Percentiles rank a stretch among this genome's conserved stretches.
Conservation (phyloP, 2,888 invertebrate species). For the Creontiades dilutus region DNA sequence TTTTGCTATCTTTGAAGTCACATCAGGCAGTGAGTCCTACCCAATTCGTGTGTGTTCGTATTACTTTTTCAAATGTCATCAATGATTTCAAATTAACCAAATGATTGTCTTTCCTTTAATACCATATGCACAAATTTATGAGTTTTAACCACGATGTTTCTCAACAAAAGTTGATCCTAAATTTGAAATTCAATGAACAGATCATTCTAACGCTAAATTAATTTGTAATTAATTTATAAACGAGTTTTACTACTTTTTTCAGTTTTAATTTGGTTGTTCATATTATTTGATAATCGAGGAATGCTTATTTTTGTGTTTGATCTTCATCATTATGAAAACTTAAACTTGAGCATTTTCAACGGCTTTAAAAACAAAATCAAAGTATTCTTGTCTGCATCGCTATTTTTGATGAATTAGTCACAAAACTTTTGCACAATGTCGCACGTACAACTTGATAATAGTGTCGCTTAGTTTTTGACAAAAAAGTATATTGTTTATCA, state of each 20-base stretch:
- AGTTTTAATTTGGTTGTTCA: background rate
- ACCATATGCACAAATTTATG: no score
- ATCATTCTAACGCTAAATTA: no score
- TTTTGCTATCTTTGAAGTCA: no score
- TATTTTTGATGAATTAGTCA: background rate
- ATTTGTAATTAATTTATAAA: no score
- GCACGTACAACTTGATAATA: background rate
- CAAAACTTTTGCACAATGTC: background rate
- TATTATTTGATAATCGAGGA: background rate
- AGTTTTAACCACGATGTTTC: no score
- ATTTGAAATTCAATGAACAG: no score
- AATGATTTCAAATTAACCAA: no score
- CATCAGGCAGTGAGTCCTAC: no score
- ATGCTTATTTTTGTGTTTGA: background rate
- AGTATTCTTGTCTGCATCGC: background rate
- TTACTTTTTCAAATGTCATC: no score
- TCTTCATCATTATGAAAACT: background rate
- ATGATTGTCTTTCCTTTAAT: no score
- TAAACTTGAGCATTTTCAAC: constrained; percentile 5
- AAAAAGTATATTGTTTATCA: background rate
- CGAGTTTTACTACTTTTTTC: background rate
- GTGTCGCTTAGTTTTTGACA: background rate
- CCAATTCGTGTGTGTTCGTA: no score
- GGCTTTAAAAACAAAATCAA: background rate
- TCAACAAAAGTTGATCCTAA: no score